Evolutionary conservation across 2,888 invertebrate species (phyloP).

Genomic region (Tenthredo scrophulariae): DNA sequence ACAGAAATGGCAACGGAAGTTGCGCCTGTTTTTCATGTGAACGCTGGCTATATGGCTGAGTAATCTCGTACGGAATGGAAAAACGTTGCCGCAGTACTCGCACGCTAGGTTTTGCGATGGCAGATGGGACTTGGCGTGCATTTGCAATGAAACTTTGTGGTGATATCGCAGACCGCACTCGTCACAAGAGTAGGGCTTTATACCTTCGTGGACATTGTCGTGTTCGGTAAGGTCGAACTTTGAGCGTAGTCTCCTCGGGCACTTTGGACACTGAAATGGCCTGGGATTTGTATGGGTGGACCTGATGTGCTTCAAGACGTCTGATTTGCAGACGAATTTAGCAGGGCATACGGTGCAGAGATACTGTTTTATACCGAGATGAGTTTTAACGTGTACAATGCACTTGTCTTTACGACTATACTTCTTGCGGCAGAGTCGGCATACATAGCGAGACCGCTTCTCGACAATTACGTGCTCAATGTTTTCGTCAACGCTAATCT

Average conservation of each 20-base stretch:
- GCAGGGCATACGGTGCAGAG: slow-evolving; percentile 75
- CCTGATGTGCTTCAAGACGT: slow-evolving; percentile 77
- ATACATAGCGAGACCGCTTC: slow-evolving; percentile 72
- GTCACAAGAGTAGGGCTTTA: slow-evolving; percentile 74
- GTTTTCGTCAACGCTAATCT: slow-evolving; percentile 75
- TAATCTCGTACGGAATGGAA: slow-evolving; percentile 75
- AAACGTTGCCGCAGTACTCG: slow-evolving; percentile 76
- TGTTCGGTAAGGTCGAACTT: slow-evolving; percentile 76
- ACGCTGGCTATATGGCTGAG: slow-evolving; percentile 76
- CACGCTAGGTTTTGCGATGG: slow-evolving; percentile 76
- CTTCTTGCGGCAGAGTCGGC: slow-evolving; percentile 74
- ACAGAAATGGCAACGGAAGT: slow-evolving; percentile 75
- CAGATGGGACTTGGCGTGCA: slow-evolving; percentile 76
- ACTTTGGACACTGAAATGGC: slow-evolving; percentile 75
- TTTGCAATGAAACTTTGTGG: slow-evolving; percentile 76
- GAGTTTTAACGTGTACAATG: slow-evolving; percentile 76
- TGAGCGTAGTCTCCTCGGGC: slow-evolving; percentile 75
- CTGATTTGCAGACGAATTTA: slow-evolving; percentile 76
- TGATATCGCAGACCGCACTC: slow-evolving; percentile 76
- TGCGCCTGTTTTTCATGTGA: slow-evolving; percentile 74
- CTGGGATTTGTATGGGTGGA: slow-evolving; percentile 77
- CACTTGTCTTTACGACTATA: slow-evolving; percentile 76
- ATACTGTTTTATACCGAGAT: slow-evolving; percentile 75
- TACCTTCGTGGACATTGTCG: slow-evolving; percentile 76
- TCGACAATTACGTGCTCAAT: slow-evolving; percentile 71